Base-by-base conservation (phyloP, 2,797 vertebrate genomes). In the Podarcis siculus region DNA sequence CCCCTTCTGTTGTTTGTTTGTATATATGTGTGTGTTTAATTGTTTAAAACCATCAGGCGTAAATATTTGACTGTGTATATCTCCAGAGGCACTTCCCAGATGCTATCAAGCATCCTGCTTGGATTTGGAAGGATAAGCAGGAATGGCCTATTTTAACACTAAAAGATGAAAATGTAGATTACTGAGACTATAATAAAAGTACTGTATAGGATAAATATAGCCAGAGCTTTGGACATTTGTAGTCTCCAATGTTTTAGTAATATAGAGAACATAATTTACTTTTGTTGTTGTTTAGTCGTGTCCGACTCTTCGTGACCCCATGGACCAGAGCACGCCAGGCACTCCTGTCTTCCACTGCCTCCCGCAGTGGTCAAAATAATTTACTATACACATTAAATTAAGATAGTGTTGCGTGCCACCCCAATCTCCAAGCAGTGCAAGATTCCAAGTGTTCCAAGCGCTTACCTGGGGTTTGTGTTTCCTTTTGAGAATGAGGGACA, bases 81-180 rank as follows among this genome's bases (percentile, higher is more conserved):
- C 32, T 45, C 69, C 45, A 72, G 12, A 73, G 9, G 42, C 42
- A 83, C 30, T 42, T 73, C 82, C 45, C 8, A 58, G 82, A 83
- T 83, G 19, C 8, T 55, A 83, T 83, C 82, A 58, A 35, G 69
- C 69, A 55, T 83, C 82, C 82, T 83, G 69, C 69, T 73, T 83
- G 32, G 45, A 67, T 66, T 67, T 39, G 35, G 61, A 39, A 27
- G 61, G 58, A 72, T 83, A 72, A 83, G 82, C 32, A 80, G 58
- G 58, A 42, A 83, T 35, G 45, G 23, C 71, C 45, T 83, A 30
- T 73, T 35, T 17, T 32, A 71, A 71, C 17, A 37, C 30, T 7
- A 83, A 35, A 72, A 73, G 82, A 83, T 55, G 49, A 55, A 73
- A 83, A 83, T 32, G 32, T 2, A 23, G 82, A 73, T 83, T 71